Conservation (phyloP, 2,797 vertebrate species). For the Todus mexicanus region DNA sequence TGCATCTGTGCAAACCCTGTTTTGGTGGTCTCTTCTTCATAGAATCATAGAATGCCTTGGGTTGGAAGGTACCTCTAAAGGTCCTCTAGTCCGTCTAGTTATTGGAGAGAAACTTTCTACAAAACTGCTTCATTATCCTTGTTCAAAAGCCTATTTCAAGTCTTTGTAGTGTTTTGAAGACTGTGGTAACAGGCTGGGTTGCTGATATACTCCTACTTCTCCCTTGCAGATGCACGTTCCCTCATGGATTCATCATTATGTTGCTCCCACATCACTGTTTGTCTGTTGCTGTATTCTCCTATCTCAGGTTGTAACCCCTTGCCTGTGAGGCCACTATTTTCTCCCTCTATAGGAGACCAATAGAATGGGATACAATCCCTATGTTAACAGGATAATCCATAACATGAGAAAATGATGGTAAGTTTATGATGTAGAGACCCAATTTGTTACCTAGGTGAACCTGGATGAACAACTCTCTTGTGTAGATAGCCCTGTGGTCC, state of each 20-base stretch:
- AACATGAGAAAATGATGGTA: not conserved
- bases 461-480: not conserved
- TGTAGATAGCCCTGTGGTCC: not conserved
- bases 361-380: not conserved
- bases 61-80: too few relatives aligned
- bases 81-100: too few relatives aligned
- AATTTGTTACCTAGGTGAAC: not conserved
- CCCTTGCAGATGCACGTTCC: not conserved
- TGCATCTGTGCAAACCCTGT: not conserved
- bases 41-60: too few relatives aligned
- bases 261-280: not conserved
- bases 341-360: not conserved
- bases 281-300: not conserved
- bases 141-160: not conserved
- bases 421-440: not conserved
- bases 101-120: not conserved
- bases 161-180: not conserved
- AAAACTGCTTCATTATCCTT: not conserved
- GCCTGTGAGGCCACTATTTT: not conserved
- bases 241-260: rapidly evolving
- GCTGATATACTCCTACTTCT: not conserved
- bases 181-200: not conserved
- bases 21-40: not conserved
- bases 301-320: not conserved
- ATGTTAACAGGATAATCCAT: not conserved